Conservation (phyloP, 2,797 vertebrate genomes). For the Danio tinwini region DNA sequence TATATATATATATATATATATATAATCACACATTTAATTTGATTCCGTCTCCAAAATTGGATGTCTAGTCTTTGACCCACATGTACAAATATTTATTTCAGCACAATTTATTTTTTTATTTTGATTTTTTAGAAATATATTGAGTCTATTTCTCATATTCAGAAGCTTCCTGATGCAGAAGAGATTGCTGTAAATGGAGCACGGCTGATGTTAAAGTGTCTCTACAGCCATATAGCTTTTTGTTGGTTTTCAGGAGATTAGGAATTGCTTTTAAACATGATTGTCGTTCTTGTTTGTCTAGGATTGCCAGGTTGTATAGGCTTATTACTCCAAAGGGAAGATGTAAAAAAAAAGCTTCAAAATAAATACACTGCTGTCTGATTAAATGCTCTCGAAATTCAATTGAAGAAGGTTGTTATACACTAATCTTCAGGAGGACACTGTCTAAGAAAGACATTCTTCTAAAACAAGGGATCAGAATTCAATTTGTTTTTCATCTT, state of each 20-base stretch:
- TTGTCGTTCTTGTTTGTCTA: slow-evolving; percentile 62
- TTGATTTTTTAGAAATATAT: too few species aligned
- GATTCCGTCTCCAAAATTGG: too few species aligned
- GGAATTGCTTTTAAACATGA: slow-evolving; percentile 63
- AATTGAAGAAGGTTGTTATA: slow-evolving; percentile 68
- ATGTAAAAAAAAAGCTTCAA: slow-evolving; percentile 22
- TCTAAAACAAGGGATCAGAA: slow-evolving; percentile 60
- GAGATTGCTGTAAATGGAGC: neutral
- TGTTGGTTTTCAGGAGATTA: slow-evolving; percentile 45
- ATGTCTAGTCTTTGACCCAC: too few species aligned
- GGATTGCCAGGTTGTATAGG: slow-evolving; percentile 67
- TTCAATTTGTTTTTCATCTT: slow-evolving; percentile 64
- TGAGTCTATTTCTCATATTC: neutral
- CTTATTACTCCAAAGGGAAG: slow-evolving; percentile 55
- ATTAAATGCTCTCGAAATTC: slow-evolving; percentile 68
- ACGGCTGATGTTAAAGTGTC: slow-evolving; percentile 20
- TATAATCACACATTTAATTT: too few species aligned
- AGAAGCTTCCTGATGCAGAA: neutral
- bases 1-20: too few species aligned
- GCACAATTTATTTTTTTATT: neutral
- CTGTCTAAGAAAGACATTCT: slow-evolving; percentile 59
- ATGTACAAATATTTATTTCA: slow-evolving; percentile 2
- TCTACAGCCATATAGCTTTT: slow-evolving; percentile 37
- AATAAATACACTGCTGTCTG: slow-evolving; percentile 58
- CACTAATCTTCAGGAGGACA: slow-evolving; percentile 66